Base-by-base conservation (phyloP, 2,797 vertebrate genomes). In the Mastacembelus armatus region DNA sequence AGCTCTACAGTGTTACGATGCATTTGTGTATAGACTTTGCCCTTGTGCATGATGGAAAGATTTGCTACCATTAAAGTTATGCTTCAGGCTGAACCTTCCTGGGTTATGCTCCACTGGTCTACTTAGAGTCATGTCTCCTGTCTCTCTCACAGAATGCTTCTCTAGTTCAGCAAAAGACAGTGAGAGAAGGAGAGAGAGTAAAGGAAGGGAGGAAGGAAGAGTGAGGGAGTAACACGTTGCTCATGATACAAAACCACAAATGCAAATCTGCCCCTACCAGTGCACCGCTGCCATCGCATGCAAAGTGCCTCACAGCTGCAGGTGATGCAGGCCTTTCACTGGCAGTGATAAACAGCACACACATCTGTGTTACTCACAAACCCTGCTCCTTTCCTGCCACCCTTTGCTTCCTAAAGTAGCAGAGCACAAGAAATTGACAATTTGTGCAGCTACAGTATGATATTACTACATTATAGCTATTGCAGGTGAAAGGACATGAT, bases 271-370 rank as follows among this genome's bases (percentile, higher is more conserved):
- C 65, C 85, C 73, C 80, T 72, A 52, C 72, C 55, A 81, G 66
- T 68, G 78, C 82, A 71, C 80, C 61, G 64, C 74, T 78, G 70
- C 88, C 80, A 74, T 74, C 59, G 81, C 81, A 87, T 92, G 91
- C 89, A 91, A 91, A 92, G 82, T 81, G 35, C 36, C 36, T 66
- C 65, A 57, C 88, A 92, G 89, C 87, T 91, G 90, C 88, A 91
- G 90, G 87, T 91, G 87, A 90, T 90, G 86, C 74, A 84, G 84
- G 69, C 76, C 80, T 89, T 90, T 85, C 78, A 38, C 81, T 71
- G 80, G 87, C 85, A 87, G 81, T 88, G 88, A 91, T 81, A 72
- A 87, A 85, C 79, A 76, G 63, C 66, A 8, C 70, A 44, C 75
- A 72, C 80, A 76, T 80, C 66, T 81, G 77, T 6, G 22, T 72